Evolutionary conservation across 2,797 vertebrate species (phyloP).

Genomic region (Ciconia nigra): DNA sequence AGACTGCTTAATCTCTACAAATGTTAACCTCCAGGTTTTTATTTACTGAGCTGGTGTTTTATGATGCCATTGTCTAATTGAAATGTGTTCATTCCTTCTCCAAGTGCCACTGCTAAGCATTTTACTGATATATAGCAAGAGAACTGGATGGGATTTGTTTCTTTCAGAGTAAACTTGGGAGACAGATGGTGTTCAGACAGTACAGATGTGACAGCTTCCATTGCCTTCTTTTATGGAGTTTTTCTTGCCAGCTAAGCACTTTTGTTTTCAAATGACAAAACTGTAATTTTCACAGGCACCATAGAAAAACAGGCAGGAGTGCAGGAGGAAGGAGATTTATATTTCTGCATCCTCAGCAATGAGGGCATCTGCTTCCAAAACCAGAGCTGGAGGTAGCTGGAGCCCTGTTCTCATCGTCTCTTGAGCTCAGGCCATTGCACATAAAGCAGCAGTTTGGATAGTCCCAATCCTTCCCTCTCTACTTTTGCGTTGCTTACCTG

Average conservation of each 20-base stretch:
- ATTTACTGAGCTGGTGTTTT: conserved; percentile 32
- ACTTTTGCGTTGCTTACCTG: background rate
- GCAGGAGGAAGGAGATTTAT: background rate
- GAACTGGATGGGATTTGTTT: conserved; percentile 51
- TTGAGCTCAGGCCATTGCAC: background rate
- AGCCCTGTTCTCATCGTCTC: background rate
- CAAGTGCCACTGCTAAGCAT: conserved; percentile 42
- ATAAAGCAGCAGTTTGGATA: background rate
- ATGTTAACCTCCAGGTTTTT: conserved; percentile 53
- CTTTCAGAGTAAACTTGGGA: conserved; percentile 37
- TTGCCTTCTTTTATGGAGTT: conserved; percentile 40
- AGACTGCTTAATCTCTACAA: conserved; percentile 60
- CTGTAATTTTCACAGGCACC: background rate
- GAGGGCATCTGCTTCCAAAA: background rate
- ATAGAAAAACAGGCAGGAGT: background rate
- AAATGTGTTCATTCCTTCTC: conserved; percentile 58
- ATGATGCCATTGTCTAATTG: conserved; percentile 56
- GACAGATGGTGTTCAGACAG: conserved; percentile 67
- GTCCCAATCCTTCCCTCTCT: background rate
- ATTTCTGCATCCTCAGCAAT: background rate
- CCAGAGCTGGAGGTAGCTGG: background rate
- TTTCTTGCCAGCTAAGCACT: conserved; percentile 62
- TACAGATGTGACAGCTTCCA: conserved; percentile 65
- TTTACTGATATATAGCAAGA: conserved; percentile 43
- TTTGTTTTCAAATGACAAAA: conserved; percentile 57